These are phyloP conservation scores for Sinelater perroti DNA, from an alignment of 2,888 invertebrate genomes.

Conservation along the genomic window DNA sequence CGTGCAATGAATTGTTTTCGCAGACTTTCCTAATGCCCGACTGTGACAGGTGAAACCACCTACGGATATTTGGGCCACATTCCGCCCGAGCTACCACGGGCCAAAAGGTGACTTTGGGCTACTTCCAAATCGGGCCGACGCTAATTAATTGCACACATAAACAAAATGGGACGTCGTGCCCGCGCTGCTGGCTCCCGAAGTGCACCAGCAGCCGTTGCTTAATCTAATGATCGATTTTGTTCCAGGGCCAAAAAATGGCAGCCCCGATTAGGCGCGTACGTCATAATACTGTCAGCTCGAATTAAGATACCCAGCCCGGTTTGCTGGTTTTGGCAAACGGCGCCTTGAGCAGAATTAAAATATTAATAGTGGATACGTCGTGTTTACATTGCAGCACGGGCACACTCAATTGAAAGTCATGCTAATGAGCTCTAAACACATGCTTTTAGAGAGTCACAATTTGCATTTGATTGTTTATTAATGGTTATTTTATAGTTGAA, in stretches of 20 bases:
- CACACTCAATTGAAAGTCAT: neutral
- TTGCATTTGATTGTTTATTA: no score
- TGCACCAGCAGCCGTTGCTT: slow-evolving; percentile 1
- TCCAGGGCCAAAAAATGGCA: neutral
- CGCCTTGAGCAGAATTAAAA: slow-evolving; percentile 6
- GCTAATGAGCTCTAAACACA: no score
- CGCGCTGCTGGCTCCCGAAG: no score
- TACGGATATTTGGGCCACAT: slow-evolving; percentile 17
- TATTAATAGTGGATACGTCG: neutral
- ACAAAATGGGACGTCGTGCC: no score
- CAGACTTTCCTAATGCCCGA: slow-evolving; percentile 43
- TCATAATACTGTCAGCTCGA: slow-evolving; percentile 15
- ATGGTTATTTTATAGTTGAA: no score
- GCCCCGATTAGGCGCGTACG: slow-evolving; percentile 1
- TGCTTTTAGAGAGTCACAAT: no score
- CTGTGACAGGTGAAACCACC: slow-evolving; percentile 23
- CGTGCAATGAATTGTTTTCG: slow-evolving; percentile 49
- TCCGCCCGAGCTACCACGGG: slow-evolving; percentile 6
- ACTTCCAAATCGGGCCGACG: neutral
- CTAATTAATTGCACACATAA: neutral
- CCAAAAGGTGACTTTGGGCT: neutral
- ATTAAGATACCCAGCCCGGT: slow-evolving; percentile 9
- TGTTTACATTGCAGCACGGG: neutral
- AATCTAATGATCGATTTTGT: neutral
- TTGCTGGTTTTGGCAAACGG: slow-evolving; percentile 8